phyloP scores from a whole-genome alignment of 2,113 vertebrate genomes.

The Ictalurus punctatus region DNA sequence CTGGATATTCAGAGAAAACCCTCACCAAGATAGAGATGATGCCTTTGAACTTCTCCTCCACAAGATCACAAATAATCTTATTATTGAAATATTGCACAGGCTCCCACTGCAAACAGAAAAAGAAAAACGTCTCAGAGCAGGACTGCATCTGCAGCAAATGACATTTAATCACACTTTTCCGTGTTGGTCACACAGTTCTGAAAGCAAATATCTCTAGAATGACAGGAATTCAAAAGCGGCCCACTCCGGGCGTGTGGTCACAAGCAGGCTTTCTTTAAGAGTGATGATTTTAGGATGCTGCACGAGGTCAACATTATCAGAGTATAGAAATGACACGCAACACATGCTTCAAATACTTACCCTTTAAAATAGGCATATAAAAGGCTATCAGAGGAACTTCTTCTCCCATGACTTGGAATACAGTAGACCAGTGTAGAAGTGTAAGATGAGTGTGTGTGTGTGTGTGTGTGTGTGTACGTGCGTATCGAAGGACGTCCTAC shows the following conservation, averaged over 20 bases:
- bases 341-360: conserved; percentile 56
- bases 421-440: conserved; percentile 11
- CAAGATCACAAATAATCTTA: conserved; percentile 98
- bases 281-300: conserved; percentile 31
- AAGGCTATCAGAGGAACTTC: conserved; percentile 4
- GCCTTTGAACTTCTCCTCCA: conserved; percentile 98
- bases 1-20: neutral
- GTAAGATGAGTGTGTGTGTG: neutral
- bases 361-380: conserved; percentile 57
- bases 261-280: conserved; percentile 47
- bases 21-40: conserved; percentile 97
- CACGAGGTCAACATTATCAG: conserved; percentile 45
- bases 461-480: no score
- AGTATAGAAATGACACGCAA: conserved; percentile 44
- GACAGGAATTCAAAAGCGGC: conserved; percentile 54
- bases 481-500: conserved; percentile 48
- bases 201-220: conserved; percentile 59
- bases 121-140: neutral
- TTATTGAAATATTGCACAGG: conserved; percentile 98
- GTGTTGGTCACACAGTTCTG: neutral
- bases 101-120: conserved; percentile 84
- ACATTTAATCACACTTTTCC: conserved; percentile 26
- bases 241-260: conserved; percentile 46
- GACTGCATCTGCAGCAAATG: neutral
- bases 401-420: conserved; percentile 59